Evolutionary conservation across 1,140 invertebrate genomes (phyloP), one percentile per base, ranked within the genome.

Genomic region (Sminthurinus signatus): DNA sequence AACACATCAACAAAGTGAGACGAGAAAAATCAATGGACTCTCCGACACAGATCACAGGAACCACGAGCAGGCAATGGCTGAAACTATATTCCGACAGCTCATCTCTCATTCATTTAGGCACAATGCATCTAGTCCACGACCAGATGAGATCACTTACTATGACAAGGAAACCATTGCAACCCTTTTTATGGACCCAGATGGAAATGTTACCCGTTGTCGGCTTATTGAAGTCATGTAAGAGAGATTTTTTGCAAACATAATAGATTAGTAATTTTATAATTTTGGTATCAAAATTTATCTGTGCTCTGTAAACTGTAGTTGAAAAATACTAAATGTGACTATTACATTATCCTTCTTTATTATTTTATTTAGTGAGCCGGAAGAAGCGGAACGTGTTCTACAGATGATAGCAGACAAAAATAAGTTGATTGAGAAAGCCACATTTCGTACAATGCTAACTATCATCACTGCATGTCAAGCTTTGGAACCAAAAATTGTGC

Each of bases 171-270:
- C 88, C 1, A 83, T 91, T 19, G 88, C 88, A 2, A 82, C 91
- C 8, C 83, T 89, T 5, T 88, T 89, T 73, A 78, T 87, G 36
- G 83, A 84, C 2, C 76, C 80, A 28, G 76, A 81, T 62, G 84
- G 84, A 71, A 76, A 78, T 57, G 76, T 87, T 14, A 78, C 85
- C 21, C 84, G 86, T 72, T 92, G 89, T 73, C 86, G 89, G 76
- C 80, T 92, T 61, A 86, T 91, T 65, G 89, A 92, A 81, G 86
- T 88, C 66, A 85, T 85, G 89, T 91, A 77, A 85, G 86, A n/a
- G n/a, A n/a, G n/a, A n/a, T n/a, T n/a, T n/a, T n/a, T n/a, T n/a
- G n/a, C n/a, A n/a, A n/a, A n/a, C n/a, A n/a, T n/a, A n/a, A n/a
- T n/a, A n/a, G n/a, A n/a, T n/a, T n/a, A n/a, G n/a, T n/a, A n/a